Percentiles rank a stretch among this genome's conserved stretches.
Conservation (phyloP, 2,113 vertebrate species). For the Romanogobio albipinnatus region DNA sequence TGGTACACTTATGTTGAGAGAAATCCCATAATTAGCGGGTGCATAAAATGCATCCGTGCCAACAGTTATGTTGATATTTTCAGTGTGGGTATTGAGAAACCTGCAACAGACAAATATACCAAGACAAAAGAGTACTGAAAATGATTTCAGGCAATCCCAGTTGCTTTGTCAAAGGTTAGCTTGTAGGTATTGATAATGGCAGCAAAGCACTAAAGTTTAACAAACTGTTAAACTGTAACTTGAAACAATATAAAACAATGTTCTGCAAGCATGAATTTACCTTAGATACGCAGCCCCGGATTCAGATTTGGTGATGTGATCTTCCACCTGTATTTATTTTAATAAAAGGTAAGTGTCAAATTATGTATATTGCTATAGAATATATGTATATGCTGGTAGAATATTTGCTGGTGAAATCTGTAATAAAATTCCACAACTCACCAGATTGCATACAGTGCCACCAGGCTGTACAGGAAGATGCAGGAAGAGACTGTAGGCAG, state of each 20-base stretch:
- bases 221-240: constrained; percentile 43
- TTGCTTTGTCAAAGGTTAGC: constrained; percentile 8
- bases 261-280: constrained; percentile 66
- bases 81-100: constrained; percentile 83
- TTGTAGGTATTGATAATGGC: not conserved
- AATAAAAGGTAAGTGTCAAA: constrained; percentile 26
- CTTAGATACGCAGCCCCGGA: constrained; percentile 81
- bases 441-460: constrained; percentile 77
- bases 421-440: constrained; percentile 69
- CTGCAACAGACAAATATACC: constrained; percentile 67
- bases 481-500: constrained; percentile 83
- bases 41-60: constrained; percentile 60
- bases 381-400: not conserved
- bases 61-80: constrained; percentile 77
- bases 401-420: not conserved
- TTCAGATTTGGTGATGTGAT: constrained; percentile 77
- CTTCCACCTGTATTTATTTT: constrained; percentile 75
- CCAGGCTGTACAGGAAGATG: constrained; percentile 47
- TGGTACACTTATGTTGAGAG: constrained; percentile 70
- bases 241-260: constrained; percentile 15
- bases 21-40: constrained; percentile 68
- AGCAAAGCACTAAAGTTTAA: constrained; percentile 38
- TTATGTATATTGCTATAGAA: not conserved
- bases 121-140: not conserved
- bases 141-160: not conserved